These are phyloP conservation scores for Condylostylus longicornis DNA, from an alignment of 1,140 invertebrate genomes.

Conservation along the genomic window DNA sequence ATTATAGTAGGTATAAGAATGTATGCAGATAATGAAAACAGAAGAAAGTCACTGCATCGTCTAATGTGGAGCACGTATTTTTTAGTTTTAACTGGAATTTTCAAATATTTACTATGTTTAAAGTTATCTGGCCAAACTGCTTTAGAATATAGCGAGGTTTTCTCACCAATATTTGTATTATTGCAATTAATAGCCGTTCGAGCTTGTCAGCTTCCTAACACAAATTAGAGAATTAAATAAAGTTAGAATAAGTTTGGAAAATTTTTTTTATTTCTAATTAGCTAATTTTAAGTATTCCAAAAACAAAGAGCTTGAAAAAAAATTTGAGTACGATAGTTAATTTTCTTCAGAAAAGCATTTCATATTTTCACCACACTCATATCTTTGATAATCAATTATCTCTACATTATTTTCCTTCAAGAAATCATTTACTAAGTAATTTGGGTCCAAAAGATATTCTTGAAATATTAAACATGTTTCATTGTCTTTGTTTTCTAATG, in stretches of 20 bases:
- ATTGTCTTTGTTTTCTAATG: conserved; percentile 45
- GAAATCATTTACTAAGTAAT: conserved; percentile 54
- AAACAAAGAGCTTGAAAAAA: too few relatives aligned
- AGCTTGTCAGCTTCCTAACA: conserved; percentile 67
- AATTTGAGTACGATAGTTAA: too few relatives aligned
- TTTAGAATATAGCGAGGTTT: conserved; percentile 80
- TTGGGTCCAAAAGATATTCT: conserved; percentile 71
- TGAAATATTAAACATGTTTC: conserved; percentile 66
- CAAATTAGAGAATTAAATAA: too few relatives aligned
- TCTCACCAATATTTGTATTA: conserved; percentile 81
- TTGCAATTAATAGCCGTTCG: conserved; percentile 77
- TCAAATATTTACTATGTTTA: conserved; percentile 82
- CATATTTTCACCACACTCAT: conserved; percentile 74
- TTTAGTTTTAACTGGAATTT: conserved; percentile 72
- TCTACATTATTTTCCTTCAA: conserved; percentile 48
- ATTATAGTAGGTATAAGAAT: conserved; percentile 86
- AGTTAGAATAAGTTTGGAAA: too few relatives aligned
- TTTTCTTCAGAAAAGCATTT: too few relatives aligned
- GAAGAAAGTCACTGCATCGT: conserved; percentile 55
- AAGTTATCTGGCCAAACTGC: conserved; percentile 65
- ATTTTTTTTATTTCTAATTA: too few relatives aligned
- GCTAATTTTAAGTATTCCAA: too few relatives aligned
- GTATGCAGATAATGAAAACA: conserved; percentile 64
- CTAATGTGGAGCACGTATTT: conserved; percentile 75
- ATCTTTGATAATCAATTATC: conserved; percentile 70